Percentiles rank a stretch among this genome's conserved stretches.
Conservation (phyloP, 2,888 invertebrate genomes). For the Zele albiditarsus region DNA sequence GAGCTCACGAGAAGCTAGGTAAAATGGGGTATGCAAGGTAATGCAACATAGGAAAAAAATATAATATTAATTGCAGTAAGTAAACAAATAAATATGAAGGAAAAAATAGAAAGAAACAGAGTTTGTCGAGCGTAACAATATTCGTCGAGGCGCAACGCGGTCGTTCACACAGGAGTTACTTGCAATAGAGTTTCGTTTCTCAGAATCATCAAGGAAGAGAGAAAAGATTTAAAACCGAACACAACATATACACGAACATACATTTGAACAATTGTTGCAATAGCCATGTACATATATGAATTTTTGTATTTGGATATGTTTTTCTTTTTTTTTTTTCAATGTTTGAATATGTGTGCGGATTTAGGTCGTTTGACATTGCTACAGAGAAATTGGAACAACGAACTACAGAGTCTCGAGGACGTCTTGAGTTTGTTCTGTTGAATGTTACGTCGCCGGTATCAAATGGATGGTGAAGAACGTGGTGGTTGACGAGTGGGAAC, state of each 20-base stretch:
- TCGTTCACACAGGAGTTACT: constrained; percentile 44
- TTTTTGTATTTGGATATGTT: neutral
- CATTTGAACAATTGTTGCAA: neutral
- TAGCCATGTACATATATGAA: neutral
- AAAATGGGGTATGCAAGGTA: neutral
- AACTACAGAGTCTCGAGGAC: neutral
- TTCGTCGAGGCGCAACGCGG: constrained; percentile 42
- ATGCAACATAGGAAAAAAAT: neutral
- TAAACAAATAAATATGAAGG: constrained; percentile 7
- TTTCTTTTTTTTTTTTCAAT: neutral
- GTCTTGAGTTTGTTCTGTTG: neutral
- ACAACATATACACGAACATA: neutral
- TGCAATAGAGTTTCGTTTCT: constrained; percentile 10
- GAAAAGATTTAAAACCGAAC: neutral
- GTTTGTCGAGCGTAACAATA: constrained; percentile 22
- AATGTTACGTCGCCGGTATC: neutral
- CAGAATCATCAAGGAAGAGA: neutral
- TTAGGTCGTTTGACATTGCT: constrained; percentile 13
- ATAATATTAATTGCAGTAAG: neutral
- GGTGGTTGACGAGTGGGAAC: neutral
- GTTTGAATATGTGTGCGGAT: neutral
- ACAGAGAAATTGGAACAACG: constrained; percentile 13
- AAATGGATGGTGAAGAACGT: neutral
- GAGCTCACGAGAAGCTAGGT: neutral
- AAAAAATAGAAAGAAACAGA: constrained; percentile 20